A percentile compares a stretch with the other conserved stretches of the same genome.
Conservation (phyloP, 2,797 vertebrate species). For the Pelochelys cantorii region DNA sequence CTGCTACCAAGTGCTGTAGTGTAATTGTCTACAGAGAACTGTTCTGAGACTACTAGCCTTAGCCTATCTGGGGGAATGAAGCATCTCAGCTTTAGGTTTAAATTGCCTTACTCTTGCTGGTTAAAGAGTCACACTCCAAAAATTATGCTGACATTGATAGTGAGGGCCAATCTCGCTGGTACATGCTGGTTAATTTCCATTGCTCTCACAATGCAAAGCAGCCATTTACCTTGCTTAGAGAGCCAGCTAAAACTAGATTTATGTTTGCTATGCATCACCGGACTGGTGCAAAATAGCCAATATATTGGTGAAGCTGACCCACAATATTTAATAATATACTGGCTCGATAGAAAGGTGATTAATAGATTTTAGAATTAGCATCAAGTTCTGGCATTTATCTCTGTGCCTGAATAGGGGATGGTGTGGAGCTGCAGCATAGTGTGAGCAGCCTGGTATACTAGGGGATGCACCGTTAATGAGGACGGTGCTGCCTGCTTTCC, state of each 20-base stretch:
- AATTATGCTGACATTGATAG: not conserved
- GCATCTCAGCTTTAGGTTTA: not conserved
- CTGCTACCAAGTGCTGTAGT: not conserved
- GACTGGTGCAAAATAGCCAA: not conserved
- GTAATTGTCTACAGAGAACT: not conserved
- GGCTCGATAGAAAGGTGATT: not conserved
- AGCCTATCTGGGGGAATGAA: not conserved
- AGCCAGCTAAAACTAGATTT: not conserved
- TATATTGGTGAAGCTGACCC: not conserved
- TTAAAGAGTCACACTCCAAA: not conserved
- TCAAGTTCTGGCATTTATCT: not conserved
- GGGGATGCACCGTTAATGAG: not conserved
- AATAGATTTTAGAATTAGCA: not conserved
- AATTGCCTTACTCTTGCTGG: not conserved
- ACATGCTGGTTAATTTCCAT: not conserved
- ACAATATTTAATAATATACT: not conserved
- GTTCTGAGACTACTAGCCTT: not conserved
- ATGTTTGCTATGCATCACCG: not conserved
- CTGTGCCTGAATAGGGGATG: not conserved
- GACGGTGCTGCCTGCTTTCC: not conserved
- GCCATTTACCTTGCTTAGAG: not conserved
- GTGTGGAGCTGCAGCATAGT: not conserved
- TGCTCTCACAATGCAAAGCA: constrained; percentile 7
- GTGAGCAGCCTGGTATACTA: not conserved
- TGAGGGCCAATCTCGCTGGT: not conserved